These are phyloP conservation scores for Gadopsis marmoratus DNA, from an alignment of 2,797 vertebrate species.

Conservation along the genomic window DNA sequence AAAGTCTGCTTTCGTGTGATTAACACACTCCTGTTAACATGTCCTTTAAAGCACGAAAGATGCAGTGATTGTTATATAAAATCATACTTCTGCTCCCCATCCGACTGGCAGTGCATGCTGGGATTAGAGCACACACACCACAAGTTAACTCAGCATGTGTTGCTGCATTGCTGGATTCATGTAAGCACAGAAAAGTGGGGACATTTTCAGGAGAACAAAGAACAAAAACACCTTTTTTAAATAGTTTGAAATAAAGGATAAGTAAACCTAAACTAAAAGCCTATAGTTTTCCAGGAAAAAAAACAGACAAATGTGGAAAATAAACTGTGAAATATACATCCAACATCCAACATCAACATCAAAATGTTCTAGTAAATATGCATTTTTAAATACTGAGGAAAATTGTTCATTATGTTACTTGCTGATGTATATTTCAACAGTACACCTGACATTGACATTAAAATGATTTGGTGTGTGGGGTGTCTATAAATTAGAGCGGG, in stretches of 20 bases:
- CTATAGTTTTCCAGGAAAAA: not conserved
- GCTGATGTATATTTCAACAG: constrained; percentile 2
- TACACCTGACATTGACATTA: constrained; percentile 26
- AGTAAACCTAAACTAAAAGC: not conserved
- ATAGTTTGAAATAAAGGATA: not conserved
- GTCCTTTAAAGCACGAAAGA: constrained; percentile 65
- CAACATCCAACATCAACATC: not conserved
- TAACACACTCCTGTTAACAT: constrained; percentile 78
- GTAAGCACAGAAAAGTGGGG: not conserved
- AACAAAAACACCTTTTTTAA: not conserved
- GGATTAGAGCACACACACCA: constrained; percentile 29
- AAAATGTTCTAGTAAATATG: not conserved
- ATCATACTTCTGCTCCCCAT: constrained; percentile 12
- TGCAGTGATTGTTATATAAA: constrained; percentile 7
- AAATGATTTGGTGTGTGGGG: constrained; percentile 27
- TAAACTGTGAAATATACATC: not conserved
- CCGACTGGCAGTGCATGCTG: constrained; percentile 7
- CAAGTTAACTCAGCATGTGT: not conserved
- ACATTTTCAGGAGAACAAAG: not conserved
- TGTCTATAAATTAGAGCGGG: constrained; percentile 50
- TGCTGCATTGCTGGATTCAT: constrained; percentile 2
- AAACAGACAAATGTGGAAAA: not conserved
- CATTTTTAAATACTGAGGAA: not conserved
- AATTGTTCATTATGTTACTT: not conserved
- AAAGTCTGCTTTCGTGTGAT: constrained; percentile 91